A percentile compares a stretch with the other conserved stretches of the same genome.
phyloP scores from a whole-genome alignment of 2,113 vertebrate species.

The Pluvianellus socialis region DNA sequence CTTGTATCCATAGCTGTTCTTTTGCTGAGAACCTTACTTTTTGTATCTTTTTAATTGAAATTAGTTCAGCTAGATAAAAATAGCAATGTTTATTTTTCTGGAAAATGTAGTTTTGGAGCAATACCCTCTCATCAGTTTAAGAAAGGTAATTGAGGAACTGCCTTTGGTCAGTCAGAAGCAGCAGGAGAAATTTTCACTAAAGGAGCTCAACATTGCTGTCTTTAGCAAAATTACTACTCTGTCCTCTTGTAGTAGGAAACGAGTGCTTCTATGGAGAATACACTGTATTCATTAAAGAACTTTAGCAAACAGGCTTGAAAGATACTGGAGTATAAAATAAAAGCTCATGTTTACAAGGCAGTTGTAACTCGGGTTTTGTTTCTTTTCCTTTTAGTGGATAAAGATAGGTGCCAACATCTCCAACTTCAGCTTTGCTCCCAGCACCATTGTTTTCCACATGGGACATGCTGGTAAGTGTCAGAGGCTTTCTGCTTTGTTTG shows the following conservation, averaged over 20 bases:
- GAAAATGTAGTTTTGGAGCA: background rate
- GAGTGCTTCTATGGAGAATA: background rate
- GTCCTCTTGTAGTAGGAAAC: background rate
- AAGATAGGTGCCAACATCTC: conserved; percentile 97
- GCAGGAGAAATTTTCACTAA: background rate
- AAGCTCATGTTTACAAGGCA: background rate
- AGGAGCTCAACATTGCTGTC: background rate
- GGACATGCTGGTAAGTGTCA: conserved; percentile 91
- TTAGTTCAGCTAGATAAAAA: background rate
- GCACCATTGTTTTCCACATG: conserved; percentile 92
- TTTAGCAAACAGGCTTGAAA: background rate
- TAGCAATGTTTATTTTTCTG: background rate
- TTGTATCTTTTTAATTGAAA: background rate
- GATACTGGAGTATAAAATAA: background rate
- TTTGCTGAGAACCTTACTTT: background rate
- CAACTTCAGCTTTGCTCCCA: conserved; percentile 95
- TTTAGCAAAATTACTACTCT: background rate
- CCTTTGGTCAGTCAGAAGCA: background rate
- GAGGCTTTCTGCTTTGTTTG: conserved; percentile 62
- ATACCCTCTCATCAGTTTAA: background rate
- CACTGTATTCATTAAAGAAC: background rate
- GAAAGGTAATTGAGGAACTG: background rate
- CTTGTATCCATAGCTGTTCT: background rate
- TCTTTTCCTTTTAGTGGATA: conserved; percentile 83
- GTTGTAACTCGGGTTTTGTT: background rate